Evolutionary conservation across 2,888 invertebrate species (phyloP), one percentile per base, ranked within the genome.

Genomic region (Scaeva pyrastri): DNA sequence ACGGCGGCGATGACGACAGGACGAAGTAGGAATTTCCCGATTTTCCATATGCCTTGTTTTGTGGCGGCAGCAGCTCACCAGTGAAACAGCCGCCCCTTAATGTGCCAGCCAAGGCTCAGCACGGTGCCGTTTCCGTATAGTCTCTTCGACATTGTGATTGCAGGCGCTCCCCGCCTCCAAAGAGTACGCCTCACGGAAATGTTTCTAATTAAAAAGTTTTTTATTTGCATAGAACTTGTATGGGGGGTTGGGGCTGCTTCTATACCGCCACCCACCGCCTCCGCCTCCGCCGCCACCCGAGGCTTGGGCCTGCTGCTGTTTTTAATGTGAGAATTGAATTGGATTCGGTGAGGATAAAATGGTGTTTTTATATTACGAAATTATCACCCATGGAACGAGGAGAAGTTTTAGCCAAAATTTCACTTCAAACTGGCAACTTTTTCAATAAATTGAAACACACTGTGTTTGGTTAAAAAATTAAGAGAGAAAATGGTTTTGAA

Each of bases 121-220:
- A 41, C n/a, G 36, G 23, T 52, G 52, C 50, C 50, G 10, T 36
- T 66, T 31, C 56, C 14, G 62, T 23, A 12, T 31, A 16, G 12
- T 21, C 36, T 41, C 43, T 10, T 2, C 41, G 7, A 12, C 23
- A 23, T 23, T 4, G 12, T 19, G 16, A 10, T 39, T 48, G 16
- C 41, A 43, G 16, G 2, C 39, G 39, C 39, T 8, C 8, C 71
- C 60, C 56, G 36, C 43, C 60, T 66, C 45, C 31, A 58, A 68
- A 77, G 50, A 64, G 66, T 62, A 70, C 56, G 58, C 62, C 76
- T 62, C 50, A 68, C 74, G 82, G 64, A 86, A 86, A 82, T 82
- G 77, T 78, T 77, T 86, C 77, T 86, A 86, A 86, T 86, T 86
- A 86, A 86, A 86, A 86, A 86, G 64, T 71, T 86, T 86, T 82